Conservation (phyloP, 2,888 invertebrate species). For the Apantesis nais region DNA sequence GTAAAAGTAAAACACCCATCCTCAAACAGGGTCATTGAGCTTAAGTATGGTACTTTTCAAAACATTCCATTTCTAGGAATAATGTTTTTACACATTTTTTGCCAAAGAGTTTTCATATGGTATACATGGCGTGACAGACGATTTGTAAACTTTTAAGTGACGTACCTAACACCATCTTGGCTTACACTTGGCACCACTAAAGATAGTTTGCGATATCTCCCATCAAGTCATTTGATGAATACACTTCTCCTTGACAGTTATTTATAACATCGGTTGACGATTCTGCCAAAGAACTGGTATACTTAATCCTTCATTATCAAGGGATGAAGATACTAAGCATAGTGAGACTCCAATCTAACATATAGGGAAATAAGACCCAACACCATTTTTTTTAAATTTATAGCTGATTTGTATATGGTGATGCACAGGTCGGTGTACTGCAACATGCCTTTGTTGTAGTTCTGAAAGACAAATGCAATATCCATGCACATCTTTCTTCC, state of each 20-base stretch:
- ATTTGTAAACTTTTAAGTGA: not conserved
- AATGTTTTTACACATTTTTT: slow-evolving; percentile 2
- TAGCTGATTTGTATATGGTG: not conserved
- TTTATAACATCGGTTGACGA: not conserved
- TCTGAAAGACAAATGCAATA: no score
- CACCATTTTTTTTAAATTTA: not conserved
- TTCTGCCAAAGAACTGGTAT: not conserved
- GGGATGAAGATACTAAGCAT: not conserved
- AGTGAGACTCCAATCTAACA: not conserved
- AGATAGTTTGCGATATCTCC: no score
- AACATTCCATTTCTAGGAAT: not conserved
- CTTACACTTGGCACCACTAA: not conserved
- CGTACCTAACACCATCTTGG: not conserved
- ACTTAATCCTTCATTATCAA: not conserved
- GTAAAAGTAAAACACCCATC: not conserved
- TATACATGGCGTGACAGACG: not conserved
- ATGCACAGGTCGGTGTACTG: no score
- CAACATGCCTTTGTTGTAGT: not conserved
- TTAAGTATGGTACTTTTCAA: not conserved
- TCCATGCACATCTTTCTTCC: no score
- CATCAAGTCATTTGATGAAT: no score
- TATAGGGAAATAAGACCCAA: not conserved
- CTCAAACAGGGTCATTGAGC: not conserved
- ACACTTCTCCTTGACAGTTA: not conserved
- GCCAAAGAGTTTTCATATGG: slow-evolving; percentile 4